A percentile compares a stretch with the other conserved stretches of the same genome.
phyloP scores from a whole-genome alignment of 2,888 invertebrate species.

The Epinotia ramella region DNA sequence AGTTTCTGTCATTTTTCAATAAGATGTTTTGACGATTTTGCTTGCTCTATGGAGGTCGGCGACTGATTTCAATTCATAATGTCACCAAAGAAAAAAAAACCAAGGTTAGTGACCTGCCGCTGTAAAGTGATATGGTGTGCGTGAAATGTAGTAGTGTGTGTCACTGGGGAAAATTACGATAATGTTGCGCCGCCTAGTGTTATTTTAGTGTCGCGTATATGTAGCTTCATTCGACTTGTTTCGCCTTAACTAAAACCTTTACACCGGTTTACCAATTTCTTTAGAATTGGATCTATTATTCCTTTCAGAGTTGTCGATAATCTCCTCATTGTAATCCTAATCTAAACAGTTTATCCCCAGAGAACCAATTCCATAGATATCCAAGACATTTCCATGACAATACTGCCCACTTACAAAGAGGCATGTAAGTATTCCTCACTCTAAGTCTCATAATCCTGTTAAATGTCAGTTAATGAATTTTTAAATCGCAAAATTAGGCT shows the following conservation, averaged over 20 bases:
- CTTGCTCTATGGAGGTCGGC: too few relatives aligned
- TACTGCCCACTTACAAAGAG: neutral
- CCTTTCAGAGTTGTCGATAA: neutral
- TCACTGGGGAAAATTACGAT: too few relatives aligned
- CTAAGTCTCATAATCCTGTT: neutral
- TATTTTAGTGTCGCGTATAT: too few relatives aligned
- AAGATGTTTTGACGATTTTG: too few relatives aligned
- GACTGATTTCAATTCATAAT: too few relatives aligned
- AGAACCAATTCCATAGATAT: conserved; percentile 10
- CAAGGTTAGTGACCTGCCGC: too few relatives aligned
- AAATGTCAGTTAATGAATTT: neutral
- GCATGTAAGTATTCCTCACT: neutral
- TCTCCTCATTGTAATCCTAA: conserved; percentile 17
- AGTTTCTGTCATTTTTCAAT: too few relatives aligned
- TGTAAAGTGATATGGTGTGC: too few relatives aligned
- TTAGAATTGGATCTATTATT: neutral
- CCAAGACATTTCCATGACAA: neutral
- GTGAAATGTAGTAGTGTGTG: too few relatives aligned
- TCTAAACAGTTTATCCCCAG: conserved; percentile 9
- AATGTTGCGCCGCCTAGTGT: too few relatives aligned
- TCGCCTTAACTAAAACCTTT: neutral
- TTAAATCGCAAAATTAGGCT: neutral
- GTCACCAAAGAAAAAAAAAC: too few relatives aligned
- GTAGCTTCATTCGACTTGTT: too few relatives aligned
- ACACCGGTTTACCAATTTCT: neutral